phyloP scores from a whole-genome alignment of 1,140 invertebrate species.

The Hydropsyche tenuis region DNA sequence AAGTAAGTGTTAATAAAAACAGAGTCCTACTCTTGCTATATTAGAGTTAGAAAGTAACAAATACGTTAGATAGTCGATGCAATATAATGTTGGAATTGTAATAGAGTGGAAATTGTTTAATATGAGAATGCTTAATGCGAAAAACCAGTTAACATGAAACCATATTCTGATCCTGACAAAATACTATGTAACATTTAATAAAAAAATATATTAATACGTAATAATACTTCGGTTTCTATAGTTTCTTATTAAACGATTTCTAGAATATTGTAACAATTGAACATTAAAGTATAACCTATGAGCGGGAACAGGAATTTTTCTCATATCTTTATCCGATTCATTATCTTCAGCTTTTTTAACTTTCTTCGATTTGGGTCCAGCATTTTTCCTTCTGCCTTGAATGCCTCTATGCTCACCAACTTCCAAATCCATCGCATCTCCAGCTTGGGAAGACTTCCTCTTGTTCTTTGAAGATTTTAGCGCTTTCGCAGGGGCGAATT shows the following conservation, averaged over 20 bases:
- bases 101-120: too few relatives aligned
- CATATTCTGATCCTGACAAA: too few relatives aligned
- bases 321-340: slow-evolving; percentile 66
- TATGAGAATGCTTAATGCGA: too few relatives aligned
- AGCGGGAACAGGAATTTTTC: slow-evolving; percentile 70
- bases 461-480: slow-evolving; percentile 62
- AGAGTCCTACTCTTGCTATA: too few relatives aligned
- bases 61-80: too few relatives aligned
- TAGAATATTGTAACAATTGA: neutral
- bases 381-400: slow-evolving; percentile 62
- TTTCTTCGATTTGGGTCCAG: slow-evolving; percentile 61
- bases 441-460: slow-evolving; percentile 60
- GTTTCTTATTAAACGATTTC: neutral
- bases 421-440: slow-evolving; percentile 69
- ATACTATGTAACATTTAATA: too few relatives aligned
- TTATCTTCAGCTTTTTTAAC: slow-evolving; percentile 62
- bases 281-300: slow-evolving; percentile 59
- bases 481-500: slow-evolving; percentile 64
- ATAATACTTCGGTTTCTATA: too few relatives aligned
- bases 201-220: too few relatives aligned
- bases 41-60: too few relatives aligned
- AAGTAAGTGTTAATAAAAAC: too few relatives aligned
- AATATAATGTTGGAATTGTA: too few relatives aligned
- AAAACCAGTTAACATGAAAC: too few relatives aligned
- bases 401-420: slow-evolving; percentile 64